phyloP scores from a whole-genome alignment of 2,888 invertebrate genomes.

The Mactromeris polynyma region DNA sequence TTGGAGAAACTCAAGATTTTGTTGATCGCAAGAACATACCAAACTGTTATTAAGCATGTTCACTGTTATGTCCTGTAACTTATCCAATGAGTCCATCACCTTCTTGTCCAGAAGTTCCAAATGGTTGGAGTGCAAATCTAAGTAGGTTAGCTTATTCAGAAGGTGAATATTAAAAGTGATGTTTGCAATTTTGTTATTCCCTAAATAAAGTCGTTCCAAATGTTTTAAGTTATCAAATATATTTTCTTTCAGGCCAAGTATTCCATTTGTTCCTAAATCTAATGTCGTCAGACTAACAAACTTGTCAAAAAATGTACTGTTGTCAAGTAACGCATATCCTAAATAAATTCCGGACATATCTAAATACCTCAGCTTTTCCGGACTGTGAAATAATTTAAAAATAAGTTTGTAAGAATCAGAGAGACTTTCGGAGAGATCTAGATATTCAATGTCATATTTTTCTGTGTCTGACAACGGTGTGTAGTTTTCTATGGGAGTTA shows the following conservation, averaged over 20 bases:
- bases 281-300: not conserved
- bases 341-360: constrained; percentile 32
- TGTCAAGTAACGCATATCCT: constrained; percentile 29
- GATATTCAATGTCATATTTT: not conserved
- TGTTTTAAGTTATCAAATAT: constrained; percentile 5
- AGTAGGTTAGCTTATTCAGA: not conserved
- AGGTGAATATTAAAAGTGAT: not conserved
- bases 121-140: constrained; percentile 23
- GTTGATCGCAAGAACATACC: constrained; percentile 17
- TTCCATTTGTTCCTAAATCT: constrained; percentile 28
- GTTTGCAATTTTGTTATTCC: constrained; percentile 16
- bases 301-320: not conserved
- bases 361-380: not conserved
- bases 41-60: constrained; percentile 23
- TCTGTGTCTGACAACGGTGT: not conserved
- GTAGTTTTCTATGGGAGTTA: not conserved
- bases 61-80: constrained; percentile 4
- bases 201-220: constrained; percentile 17
- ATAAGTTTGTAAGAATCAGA: constrained; percentile 1
- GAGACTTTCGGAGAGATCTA: constrained; percentile 38
- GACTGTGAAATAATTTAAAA: not conserved
- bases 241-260: not conserved
- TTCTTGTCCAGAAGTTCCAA: constrained; percentile 1
- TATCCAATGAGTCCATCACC: not conserved
- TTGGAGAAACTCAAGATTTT: constrained; percentile 26